phyloP scores from a whole-genome alignment of 2,113 vertebrate genomes.

The Chaenocephalus aceratus region DNA sequence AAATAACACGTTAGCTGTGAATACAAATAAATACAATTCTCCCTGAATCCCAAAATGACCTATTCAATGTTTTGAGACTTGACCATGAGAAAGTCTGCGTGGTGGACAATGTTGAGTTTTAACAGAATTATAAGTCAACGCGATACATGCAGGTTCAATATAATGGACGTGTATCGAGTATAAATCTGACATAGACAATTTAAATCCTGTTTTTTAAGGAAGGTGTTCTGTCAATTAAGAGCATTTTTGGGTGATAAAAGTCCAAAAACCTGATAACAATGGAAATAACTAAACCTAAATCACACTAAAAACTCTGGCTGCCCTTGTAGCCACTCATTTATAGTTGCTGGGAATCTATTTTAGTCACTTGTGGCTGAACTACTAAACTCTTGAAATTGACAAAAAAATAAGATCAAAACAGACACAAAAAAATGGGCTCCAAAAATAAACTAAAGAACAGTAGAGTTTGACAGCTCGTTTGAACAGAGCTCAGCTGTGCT shows the following conservation, averaged over 20 bases:
- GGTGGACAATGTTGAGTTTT: neutral
- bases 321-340: slow-evolving; percentile 1
- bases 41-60: neutral
- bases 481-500: slow-evolving; percentile 23
- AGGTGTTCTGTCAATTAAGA: too few species aligned
- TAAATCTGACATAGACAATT: neutral
- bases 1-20: neutral
- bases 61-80: neutral
- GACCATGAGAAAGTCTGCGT: neutral
- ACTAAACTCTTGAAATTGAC: neutral
- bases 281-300: slow-evolving; percentile 7
- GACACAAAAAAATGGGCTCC: slow-evolving; percentile 31
- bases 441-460: slow-evolving; percentile 60
- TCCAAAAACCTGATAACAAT: neutral
- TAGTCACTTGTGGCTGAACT: slow-evolving; percentile 13
- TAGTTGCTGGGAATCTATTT: slow-evolving; percentile 7
- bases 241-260: neutral
- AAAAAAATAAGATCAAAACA: slow-evolving; percentile 23
- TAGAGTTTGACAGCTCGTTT: slow-evolving; percentile 49
- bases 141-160: neutral
- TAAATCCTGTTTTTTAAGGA: neutral
- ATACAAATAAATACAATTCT: neutral
- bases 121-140: neutral
- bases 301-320: neutral
- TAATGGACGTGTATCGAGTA: neutral